phyloP scores from a whole-genome alignment of 2,797 vertebrate species.

The Bucorvus abyssinicus region DNA sequence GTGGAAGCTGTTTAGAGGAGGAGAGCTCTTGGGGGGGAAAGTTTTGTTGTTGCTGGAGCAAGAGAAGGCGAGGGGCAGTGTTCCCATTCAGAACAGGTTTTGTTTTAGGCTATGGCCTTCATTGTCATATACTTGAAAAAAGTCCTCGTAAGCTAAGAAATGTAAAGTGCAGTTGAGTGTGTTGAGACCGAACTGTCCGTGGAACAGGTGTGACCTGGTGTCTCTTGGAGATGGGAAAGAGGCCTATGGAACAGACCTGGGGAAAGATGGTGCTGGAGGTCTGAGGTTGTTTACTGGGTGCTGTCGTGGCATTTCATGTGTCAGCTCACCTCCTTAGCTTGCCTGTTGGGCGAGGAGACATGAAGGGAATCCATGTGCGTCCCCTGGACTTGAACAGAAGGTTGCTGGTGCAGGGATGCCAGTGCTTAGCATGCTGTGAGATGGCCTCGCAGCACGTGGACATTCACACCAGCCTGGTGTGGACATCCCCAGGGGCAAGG shows the following conservation, averaged over 20 bases:
- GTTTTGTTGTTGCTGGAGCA: neutral
- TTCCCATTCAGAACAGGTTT: neutral
- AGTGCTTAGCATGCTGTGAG: neutral
- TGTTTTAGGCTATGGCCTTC: neutral
- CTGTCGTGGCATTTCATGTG: neutral
- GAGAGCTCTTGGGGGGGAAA: neutral
- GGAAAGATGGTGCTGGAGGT: neutral
- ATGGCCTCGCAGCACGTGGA: accelerated
- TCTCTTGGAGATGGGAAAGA: neutral
- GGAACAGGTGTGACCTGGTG: neutral
- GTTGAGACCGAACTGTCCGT: neutral
- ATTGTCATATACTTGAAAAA: neutral
- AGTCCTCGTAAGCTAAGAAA: neutral
- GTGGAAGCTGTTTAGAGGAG: neutral
- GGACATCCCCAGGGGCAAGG: neutral
- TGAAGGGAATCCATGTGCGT: neutral
- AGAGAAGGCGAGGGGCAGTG: neutral
- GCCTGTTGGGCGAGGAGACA: neutral
- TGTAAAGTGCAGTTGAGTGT: neutral
- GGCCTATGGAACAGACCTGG: neutral
- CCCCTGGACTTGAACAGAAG: neutral
- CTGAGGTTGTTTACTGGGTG: neutral
- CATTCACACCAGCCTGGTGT: neutral
- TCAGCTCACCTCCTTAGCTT: neutral
- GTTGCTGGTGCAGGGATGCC: neutral